Evolutionary conservation across 2,888 invertebrate genomes (phyloP), one percentile per base, ranked within the genome.

Genomic region (Drosophila gaucha): DNA sequence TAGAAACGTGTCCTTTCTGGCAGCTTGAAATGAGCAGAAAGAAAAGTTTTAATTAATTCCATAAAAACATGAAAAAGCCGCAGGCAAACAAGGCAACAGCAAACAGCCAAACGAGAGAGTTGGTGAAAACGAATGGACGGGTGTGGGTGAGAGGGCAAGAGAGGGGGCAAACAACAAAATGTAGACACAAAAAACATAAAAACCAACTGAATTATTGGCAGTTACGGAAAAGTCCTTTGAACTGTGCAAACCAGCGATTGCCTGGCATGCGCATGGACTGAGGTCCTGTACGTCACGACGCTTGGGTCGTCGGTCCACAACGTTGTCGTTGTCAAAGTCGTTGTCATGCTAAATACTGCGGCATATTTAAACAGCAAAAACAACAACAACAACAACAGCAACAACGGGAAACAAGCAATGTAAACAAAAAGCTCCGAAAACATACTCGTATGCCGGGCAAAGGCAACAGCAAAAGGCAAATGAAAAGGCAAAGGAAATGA

Each of bases 311-410:
- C 52, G 54, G 35, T 16, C 38, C 35, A 33, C 67, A 67, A 69
- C 50, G 35, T 35, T 67, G 56, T 69, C 56, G 51, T 70, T 63
- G 64, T 74, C 58, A 83, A 80, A 73, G 73, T 78, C 72, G 80
- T 83, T 82, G 78, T 76, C 80, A 84, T 83, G 86, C 80, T 86
- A 80, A 84, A 84, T 78, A 83, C 86, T 79, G 74, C 76, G 76
- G 78, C 80, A 86, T 80, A 79, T 83, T 74, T 83, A 83, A 83
- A 69, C 54, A 77, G 65, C 54, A 76, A 72, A 59, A 76, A 56
- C 64, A 75, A 59, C 55, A 59, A 28, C 30, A 83, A 72, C 46
- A 72, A 65, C 52, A 72, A 62, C 52, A 68, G 54, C 60, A 76
- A 59, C 65, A 59, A 18, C n/a, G 22, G 50, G 54, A 67, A 71